Percentiles rank a stretch among this genome's conserved stretches.
Evolutionary conservation across 1,140 invertebrate genomes (phyloP).

Genomic region (Cydia pomonella): DNA sequence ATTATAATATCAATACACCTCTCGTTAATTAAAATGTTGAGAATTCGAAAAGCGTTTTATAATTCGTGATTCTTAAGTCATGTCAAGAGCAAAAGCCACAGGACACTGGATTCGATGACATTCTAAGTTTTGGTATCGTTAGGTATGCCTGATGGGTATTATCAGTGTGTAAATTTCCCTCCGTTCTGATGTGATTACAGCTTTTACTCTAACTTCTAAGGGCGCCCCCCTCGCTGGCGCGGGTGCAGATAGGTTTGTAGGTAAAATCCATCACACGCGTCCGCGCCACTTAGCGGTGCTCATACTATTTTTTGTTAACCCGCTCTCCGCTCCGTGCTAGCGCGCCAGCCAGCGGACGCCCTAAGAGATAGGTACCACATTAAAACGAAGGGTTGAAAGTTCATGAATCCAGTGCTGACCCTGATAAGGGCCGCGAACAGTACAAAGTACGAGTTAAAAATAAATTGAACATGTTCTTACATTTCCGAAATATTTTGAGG

Average conservation of each 20-base stretch:
- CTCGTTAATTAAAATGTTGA: neutral
- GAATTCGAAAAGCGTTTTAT: conserved; percentile 12
- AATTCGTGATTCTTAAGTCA: conserved; percentile 25
- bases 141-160: neutral
- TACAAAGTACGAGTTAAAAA: conserved; percentile 43
- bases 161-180: neutral
- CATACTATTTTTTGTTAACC: too few species aligned
- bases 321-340: too few species aligned
- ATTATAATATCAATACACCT: conserved; percentile 28
- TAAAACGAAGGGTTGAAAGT: neutral
- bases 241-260: too few species aligned
- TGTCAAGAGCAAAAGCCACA: conserved; percentile 18
- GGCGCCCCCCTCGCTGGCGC: too few species aligned
- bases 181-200: neutral
- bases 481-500: conserved; percentile 43
- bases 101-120: conserved; percentile 21
- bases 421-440: conserved; percentile 22
- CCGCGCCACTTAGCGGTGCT: too few species aligned
- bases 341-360: too few species aligned
- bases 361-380: too few species aligned
- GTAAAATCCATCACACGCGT: too few species aligned
- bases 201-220: too few species aligned
- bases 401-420: conserved; percentile 15
- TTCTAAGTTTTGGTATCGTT: neutral
- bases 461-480: conserved; percentile 37